phyloP scores from a whole-genome alignment of 2,113 vertebrate species.

The Anolis carolinensis region DNA sequence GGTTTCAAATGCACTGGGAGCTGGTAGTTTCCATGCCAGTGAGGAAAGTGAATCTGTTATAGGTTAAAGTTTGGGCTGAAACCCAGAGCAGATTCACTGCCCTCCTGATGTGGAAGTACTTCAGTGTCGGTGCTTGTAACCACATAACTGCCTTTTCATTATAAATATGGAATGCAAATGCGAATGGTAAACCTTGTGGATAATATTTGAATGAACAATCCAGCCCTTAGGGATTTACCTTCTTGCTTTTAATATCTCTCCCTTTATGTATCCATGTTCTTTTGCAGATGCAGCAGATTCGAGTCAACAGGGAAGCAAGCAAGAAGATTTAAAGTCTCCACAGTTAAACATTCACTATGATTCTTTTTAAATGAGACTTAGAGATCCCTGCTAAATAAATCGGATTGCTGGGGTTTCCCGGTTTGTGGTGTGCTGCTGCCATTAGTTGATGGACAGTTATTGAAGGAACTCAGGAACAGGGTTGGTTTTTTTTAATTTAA shows the following conservation, averaged over 20 bases:
- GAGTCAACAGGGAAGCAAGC: not conserved
- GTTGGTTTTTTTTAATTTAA: constrained; percentile 21
- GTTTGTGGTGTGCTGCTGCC: constrained; percentile 14
- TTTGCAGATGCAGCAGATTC: not conserved
- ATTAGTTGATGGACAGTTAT: constrained; percentile 64
- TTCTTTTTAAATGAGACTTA: not conserved
- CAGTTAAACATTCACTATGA: not conserved
- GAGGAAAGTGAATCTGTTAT: too few relatives aligned
- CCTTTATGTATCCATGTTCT: not conserved
- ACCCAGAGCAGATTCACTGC: too few relatives aligned
- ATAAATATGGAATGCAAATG: not conserved
- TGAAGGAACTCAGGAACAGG: constrained; percentile 65
- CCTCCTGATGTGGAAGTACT: not conserved
- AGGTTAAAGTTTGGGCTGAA: too few relatives aligned
- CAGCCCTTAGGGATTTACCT: not conserved
- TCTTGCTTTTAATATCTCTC: not conserved
- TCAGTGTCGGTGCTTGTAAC: not conserved
- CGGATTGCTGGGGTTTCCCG: not conserved
- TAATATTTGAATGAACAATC: not conserved
- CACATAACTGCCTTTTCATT: not conserved
- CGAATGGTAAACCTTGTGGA: not conserved
- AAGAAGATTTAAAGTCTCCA: not conserved
- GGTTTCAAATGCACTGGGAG: too few relatives aligned
- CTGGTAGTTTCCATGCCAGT: too few relatives aligned
- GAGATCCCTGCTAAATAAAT: constrained; percentile 9